Evolutionary conservation across 2,797 vertebrate species (phyloP).

Genomic region (Phoeniculus purpureus): DNA sequence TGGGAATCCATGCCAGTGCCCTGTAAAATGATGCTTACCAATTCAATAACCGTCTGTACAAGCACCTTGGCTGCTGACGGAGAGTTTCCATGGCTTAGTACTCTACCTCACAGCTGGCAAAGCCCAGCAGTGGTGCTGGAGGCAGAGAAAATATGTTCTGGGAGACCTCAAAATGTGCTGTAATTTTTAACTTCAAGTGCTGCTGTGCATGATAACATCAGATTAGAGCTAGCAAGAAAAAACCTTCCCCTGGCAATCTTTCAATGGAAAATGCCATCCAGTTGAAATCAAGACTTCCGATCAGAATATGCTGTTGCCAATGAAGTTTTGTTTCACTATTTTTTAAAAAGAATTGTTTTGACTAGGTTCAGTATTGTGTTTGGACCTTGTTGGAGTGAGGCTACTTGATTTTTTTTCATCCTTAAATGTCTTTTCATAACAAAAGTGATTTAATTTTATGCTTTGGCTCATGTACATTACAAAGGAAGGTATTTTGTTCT

Average conservation of each 20-base stretch:
- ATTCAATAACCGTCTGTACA: background rate
- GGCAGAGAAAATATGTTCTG: background rate
- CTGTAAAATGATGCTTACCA: background rate
- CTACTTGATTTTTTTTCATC: conserved; percentile 15
- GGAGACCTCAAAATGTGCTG: background rate
- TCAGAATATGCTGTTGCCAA: conserved; percentile 29
- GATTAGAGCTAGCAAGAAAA: background rate
- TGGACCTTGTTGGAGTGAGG: background rate
- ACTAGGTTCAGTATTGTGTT: conserved; percentile 24
- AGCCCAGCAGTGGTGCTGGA: background rate
- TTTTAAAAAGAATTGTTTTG: conserved; percentile 15
- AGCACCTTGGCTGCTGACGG: background rate
- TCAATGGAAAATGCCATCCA: conserved; percentile 54
- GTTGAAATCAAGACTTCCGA: conserved; percentile 44
- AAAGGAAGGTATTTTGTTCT: conserved; percentile 27
- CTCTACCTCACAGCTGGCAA: background rate
- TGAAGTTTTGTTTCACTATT: conserved; percentile 1
- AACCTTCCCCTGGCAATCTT: conserved; percentile 27
- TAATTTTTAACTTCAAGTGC: background rate
- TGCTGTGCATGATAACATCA: conserved; percentile 1
- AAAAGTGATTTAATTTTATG: conserved; percentile 41
- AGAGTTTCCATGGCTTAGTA: background rate
- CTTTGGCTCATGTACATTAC: background rate
- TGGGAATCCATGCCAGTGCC: background rate
- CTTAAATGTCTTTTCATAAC: conserved; percentile 20